phyloP scores from a whole-genome alignment of 2,797 vertebrate species.

The Varecia variegata region DNA sequence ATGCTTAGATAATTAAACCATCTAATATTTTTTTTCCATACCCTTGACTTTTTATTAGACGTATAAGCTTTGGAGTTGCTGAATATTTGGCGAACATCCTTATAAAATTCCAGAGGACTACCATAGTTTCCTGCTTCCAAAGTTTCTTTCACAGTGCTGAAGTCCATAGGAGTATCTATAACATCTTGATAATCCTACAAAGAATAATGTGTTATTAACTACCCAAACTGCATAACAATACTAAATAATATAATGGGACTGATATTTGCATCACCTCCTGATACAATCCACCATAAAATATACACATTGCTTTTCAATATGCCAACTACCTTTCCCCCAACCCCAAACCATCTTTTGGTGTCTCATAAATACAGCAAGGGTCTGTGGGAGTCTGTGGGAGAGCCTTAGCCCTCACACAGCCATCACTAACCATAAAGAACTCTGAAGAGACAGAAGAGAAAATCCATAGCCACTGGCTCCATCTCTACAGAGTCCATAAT shows the following conservation, averaged over 20 bases:
- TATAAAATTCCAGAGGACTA: slow-evolving; percentile 96
- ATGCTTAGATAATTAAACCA: slow-evolving; percentile 51
- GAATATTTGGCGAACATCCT: slow-evolving; percentile 97
- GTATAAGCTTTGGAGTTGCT: slow-evolving; percentile 99
- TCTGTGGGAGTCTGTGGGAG: not conserved
- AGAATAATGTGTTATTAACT: slow-evolving; percentile 56
- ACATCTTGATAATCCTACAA: slow-evolving; percentile 94
- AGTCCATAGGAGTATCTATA: slow-evolving; percentile 98
- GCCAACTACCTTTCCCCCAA: not conserved
- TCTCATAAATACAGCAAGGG: not conserved
- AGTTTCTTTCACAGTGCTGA: slow-evolving; percentile 95
- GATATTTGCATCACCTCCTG: not conserved
- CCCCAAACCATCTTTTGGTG: not conserved
- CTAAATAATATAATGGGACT: slow-evolving; percentile 43
- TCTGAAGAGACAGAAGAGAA: slow-evolving; percentile 21
- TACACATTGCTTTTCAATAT: not conserved
- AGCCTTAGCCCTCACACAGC: not conserved
- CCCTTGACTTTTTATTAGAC: slow-evolving; percentile 98
- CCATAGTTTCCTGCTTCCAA: slow-evolving; percentile 92
- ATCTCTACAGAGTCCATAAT: not conserved
- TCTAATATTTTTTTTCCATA: slow-evolving; percentile 80
- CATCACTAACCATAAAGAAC: not conserved
- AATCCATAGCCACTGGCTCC: not conserved
- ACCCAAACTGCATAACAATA: slow-evolving; percentile 26
- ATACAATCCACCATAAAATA: slow-evolving; percentile 12